phyloP scores from a whole-genome alignment of 2,113 vertebrate genomes.

The Sula dactylatra region DNA sequence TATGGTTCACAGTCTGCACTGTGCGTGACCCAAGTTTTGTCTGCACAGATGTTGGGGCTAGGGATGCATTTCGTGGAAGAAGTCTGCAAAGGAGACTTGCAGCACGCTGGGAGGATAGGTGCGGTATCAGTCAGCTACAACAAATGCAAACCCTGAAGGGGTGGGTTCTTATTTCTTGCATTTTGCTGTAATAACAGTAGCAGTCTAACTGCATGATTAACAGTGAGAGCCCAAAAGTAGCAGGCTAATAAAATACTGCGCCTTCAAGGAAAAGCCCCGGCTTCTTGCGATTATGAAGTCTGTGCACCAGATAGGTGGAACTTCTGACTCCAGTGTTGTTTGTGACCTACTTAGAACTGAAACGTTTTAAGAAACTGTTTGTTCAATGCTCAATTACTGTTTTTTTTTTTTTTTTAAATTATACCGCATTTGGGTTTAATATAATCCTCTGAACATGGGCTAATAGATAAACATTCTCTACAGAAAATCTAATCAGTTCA shows the following conservation, averaged over 20 bases:
- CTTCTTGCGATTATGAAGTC: neutral
- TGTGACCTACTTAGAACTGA: neutral
- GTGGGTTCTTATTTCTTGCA: neutral
- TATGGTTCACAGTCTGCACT: neutral
- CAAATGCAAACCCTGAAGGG: neutral
- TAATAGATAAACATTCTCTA: neutral
- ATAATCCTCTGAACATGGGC: neutral
- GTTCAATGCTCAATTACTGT: neutral
- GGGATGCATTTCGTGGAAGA: neutral
- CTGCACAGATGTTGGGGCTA: neutral
- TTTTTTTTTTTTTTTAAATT: neutral
- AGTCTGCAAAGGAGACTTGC: neutral
- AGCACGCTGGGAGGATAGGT: accelerated
- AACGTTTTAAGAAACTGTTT: neutral
- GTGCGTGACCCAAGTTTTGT: neutral
- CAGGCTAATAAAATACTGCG: neutral
- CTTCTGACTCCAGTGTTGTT: neutral
- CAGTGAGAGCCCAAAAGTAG: neutral
- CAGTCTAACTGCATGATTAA: neutral
- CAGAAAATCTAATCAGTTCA: neutral
- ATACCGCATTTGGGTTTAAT: neutral
- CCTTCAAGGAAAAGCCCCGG: neutral
- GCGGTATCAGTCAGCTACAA: neutral
- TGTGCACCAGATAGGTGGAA: neutral
- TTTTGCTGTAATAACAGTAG: neutral